Evolutionary conservation across 1,140 invertebrate species (phyloP).

Genomic region (Aethina tumida): DNA sequence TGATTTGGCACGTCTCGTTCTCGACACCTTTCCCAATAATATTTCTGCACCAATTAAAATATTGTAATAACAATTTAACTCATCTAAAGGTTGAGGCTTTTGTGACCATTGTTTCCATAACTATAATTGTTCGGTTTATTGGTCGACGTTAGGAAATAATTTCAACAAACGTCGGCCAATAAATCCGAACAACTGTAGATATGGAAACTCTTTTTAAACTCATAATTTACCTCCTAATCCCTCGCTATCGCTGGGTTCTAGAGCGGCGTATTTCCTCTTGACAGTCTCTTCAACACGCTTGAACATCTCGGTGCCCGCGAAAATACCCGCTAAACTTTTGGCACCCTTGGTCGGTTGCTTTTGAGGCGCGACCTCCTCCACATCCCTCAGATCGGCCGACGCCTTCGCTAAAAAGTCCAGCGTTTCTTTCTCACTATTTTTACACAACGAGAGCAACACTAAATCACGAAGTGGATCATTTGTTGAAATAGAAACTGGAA

Average conservation of each 20-base stretch:
- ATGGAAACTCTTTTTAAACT: not conserved
- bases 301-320: constrained; percentile 32
- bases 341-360: constrained; percentile 20
- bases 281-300: constrained; percentile 39
- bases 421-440: constrained; percentile 34
- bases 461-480: constrained; percentile 46
- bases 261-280: constrained; percentile 38
- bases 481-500: no score
- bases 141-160: no score
- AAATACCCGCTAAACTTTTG: constrained; percentile 33
- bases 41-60: constrained; percentile 24
- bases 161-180: no score
- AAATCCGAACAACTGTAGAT: not conserved
- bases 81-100: not conserved
- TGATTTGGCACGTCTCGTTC: constrained; percentile 48
- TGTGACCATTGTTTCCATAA: no score
- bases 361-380: constrained; percentile 25
- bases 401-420: constrained; percentile 40
- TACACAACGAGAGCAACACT: constrained; percentile 40
- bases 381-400: constrained; percentile 36
- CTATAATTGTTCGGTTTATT: constrained; percentile 1
- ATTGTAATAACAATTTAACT: not conserved
- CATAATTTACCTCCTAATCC: constrained; percentile 38
- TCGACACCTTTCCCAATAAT: constrained; percentile 47
- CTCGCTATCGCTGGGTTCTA: constrained; percentile 57